Base-by-base conservation (phyloP, 2,888 invertebrate genomes). In the Drosophila fulvimacula region DNA sequence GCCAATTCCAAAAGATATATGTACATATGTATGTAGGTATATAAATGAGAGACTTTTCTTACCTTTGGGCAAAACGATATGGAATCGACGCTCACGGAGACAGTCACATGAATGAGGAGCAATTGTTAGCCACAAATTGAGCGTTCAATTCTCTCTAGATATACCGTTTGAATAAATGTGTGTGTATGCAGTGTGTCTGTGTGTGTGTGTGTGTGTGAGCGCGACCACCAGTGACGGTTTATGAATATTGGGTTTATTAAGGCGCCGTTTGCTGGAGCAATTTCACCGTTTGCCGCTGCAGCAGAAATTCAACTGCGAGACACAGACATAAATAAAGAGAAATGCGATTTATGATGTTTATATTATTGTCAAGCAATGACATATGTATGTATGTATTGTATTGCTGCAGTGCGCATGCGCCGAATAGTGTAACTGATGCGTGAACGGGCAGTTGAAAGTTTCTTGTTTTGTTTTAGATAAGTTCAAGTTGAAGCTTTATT, bases 21-120 rank as follows among this genome's bases (percentile, higher is more conserved):
- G n/a, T 6, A 42, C 48, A 57, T 48, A 38, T 58, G 49, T 48
- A 9, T 11, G n/a, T 6, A 42, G 39, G 48, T 48, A 13, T 27
- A 17, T 15, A 10, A 30, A 24, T n/a, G 17, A 24, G 38, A 21
- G 52, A 36, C 11, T 11, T 32, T 39, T 42, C 41, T 68, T 74
- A 74, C 68, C 64, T 59, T 61, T 49, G 32, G 17, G 15, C 42
- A 42, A 32, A 32, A n/a, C 30, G 30, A 69, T 42, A 55, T 42
- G 38, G 34, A 44, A 55, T 38, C 30, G 41, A 61, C 55, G 24
- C 53, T 51, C 55, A 41, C 58, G 56, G 39, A 66, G 53, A 57
- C 61, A 62, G 63, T 75, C 76, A 76, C 68, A 72, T 76, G 72
- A 68, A 76, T 62, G 52, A n/a, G n/a, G 44, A 41, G 32, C 36